phyloP scores from a whole-genome alignment of 2,888 invertebrate genomes.

The Bhutanitis thaidina region DNA sequence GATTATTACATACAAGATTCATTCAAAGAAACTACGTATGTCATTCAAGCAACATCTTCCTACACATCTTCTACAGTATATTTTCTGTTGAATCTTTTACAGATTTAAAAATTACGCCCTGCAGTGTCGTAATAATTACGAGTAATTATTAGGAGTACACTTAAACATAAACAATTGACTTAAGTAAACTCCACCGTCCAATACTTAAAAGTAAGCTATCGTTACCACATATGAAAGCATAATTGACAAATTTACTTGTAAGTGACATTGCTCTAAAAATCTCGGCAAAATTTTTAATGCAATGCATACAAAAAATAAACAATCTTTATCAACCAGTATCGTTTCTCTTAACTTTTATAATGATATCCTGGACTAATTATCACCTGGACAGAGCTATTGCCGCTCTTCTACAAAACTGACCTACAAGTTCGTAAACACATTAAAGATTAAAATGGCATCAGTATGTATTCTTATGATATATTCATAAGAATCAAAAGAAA shows the following conservation, averaged over 20 bases:
- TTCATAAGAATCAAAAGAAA: too few species aligned
- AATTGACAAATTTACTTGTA: constrained; percentile 7
- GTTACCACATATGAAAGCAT: constrained; percentile 2
- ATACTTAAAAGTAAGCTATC: constrained; percentile 14
- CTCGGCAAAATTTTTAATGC: constrained; percentile 33
- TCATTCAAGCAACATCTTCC: constrained; percentile 1
- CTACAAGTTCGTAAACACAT: too few species aligned
- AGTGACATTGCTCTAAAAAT: constrained; percentile 38
- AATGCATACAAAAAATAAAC: constrained; percentile 3
- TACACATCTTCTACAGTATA: constrained; percentile 6
- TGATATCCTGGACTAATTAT: too few species aligned
- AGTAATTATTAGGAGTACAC: constrained; percentile 21
- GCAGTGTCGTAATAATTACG: constrained; percentile 12
- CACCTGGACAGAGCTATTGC: too few species aligned
- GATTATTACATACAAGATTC: constrained; percentile 21
- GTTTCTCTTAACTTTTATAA: constrained; percentile 4
- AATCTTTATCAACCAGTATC: not conserved
- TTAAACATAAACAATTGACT: constrained; percentile 23
- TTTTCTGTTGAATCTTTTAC: constrained; percentile 2
- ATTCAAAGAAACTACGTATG: constrained; percentile 17
- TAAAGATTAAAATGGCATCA: too few species aligned
- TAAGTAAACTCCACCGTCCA: constrained; percentile 34
- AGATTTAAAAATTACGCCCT: constrained; percentile 5
- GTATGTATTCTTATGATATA: too few species aligned
- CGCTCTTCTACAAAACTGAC: too few species aligned